Base-by-base conservation (phyloP, 1,140 invertebrate genomes). In the Atopsyche davidsoni region DNA sequence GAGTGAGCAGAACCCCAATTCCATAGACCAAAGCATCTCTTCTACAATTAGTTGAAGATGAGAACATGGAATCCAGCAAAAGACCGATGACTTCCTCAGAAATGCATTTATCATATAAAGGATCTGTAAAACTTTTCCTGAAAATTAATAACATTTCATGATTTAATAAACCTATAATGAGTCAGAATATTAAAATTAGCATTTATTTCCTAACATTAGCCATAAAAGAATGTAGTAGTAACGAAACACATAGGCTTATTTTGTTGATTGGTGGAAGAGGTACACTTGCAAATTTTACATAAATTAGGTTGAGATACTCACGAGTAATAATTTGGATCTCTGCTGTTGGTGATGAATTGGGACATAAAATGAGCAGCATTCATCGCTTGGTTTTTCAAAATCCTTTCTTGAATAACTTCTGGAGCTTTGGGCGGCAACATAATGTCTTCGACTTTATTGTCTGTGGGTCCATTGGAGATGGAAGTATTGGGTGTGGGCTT, bases 21-120 rank as follows among this genome's bases (percentile, higher is more conserved):
- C 63, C 64, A 55, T 66, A 60, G 43, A 64, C 61, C 1, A 71
- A 55, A 22, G 70, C 65, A 47, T 49, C 14, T 32, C 50, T 51
- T 4, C 64, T 60, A 41, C 58, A 53, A 7, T 43, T 28, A 10
- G 55, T n/a, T 9, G 63, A 55, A 25, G 60, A 55, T n/a, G 64
- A 64, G 64, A 70, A 69, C 55, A 66, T 62, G 53, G 52, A 63
- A 46, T 58, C 56, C 53, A 73, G 64, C 49, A 73, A 52, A 41
- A 54, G 46, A n/a, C 62, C 57, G 47, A 55, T 46, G 13, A 38
- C 53, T 4, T 39, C 11, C 2, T 38, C 39, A 13, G 43, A 46
- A 2, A 34, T 46, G 17, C 56, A 58, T 24, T 53, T 58, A 35
- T 38, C 39, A n/a, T 47, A 38, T 13, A 58, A 24, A 4, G 48